A percentile compares a stretch with the other conserved stretches of the same genome.
phyloP scores from a whole-genome alignment of 2,113 vertebrate species.

The Xyliphius kryptos region DNA sequence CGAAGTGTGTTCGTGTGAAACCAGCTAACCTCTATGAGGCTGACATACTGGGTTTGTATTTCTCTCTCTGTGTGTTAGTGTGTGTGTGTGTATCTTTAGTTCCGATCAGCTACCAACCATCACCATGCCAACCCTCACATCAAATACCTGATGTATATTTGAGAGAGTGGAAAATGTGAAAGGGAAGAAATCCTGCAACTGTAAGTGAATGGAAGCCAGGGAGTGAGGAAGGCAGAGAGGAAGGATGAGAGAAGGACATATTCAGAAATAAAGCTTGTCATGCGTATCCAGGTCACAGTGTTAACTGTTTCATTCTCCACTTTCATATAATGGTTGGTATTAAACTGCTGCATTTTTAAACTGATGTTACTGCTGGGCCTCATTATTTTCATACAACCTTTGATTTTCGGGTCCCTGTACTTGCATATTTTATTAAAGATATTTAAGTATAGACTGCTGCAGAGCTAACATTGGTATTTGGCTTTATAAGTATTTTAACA shows the following conservation, averaged over 20 bases:
- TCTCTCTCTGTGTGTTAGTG: not conserved
- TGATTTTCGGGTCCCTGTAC: too few species aligned
- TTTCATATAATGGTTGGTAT: not conserved
- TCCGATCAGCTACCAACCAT: constrained; percentile 10
- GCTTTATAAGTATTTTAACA: too few species aligned
- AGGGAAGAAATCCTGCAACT: constrained; percentile 5
- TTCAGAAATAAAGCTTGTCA: constrained; percentile 49
- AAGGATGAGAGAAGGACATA: constrained; percentile 22
- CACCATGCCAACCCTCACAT: constrained; percentile 28
- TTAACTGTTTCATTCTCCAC: constrained; percentile 30
- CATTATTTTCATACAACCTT: too few species aligned
- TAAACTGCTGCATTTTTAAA: not conserved
- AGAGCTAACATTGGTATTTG: too few species aligned
- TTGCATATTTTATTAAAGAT: too few species aligned
- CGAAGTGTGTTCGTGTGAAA: not conserved
- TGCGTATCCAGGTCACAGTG: constrained; percentile 40
- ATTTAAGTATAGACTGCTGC: too few species aligned
- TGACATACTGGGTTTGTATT: too few species aligned
- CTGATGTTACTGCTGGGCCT: not conserved
- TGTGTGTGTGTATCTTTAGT: not conserved
- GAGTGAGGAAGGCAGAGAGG: constrained; percentile 9
- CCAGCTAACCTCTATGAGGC: too few species aligned
- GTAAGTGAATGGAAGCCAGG: constrained; percentile 1
- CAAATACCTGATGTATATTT: constrained; percentile 29
- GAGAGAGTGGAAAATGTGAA: constrained; percentile 20